These are phyloP conservation scores for Oryzias javanicus DNA, from an alignment of 2,113 vertebrate genomes.

Conservation along the genomic window DNA sequence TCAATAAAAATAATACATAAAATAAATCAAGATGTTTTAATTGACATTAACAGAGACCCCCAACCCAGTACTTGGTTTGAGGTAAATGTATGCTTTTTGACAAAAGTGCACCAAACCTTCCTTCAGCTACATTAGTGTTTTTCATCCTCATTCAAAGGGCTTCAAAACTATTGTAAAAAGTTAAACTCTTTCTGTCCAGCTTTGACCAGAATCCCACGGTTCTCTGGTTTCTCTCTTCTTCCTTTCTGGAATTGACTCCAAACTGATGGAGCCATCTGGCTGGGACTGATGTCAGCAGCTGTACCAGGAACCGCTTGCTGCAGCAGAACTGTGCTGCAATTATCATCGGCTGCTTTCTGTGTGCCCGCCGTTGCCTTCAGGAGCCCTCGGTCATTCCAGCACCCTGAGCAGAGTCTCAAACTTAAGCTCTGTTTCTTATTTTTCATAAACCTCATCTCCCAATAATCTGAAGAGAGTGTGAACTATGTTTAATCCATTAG, in stretches of 20 bases:
- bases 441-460: neutral
- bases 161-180: too few relatives aligned
- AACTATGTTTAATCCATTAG: neutral
- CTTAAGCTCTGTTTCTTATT: neutral
- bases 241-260: conserved; percentile 6
- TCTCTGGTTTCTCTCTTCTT: neutral
- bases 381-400: neutral
- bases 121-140: too few relatives aligned
- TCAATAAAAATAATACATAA: neutral
- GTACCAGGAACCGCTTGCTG: conserved; percentile 53
- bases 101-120: too few relatives aligned
- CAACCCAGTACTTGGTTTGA: too few relatives aligned
- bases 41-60: too few relatives aligned
- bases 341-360: conserved; percentile 55
- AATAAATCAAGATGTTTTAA: neutral
- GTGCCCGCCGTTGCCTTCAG: conserved; percentile 12
- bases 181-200: neutral
- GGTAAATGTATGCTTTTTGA: too few relatives aligned
- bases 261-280: conserved; percentile 37
- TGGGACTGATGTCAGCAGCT: conserved; percentile 39
- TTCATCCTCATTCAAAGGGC: too few relatives aligned
- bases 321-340: conserved; percentile 33
- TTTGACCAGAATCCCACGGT: neutral
- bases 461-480: too few relatives aligned
- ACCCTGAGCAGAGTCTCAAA: neutral